Conservation (phyloP, 1,140 invertebrate species). For the Drosophila rufa region DNA sequence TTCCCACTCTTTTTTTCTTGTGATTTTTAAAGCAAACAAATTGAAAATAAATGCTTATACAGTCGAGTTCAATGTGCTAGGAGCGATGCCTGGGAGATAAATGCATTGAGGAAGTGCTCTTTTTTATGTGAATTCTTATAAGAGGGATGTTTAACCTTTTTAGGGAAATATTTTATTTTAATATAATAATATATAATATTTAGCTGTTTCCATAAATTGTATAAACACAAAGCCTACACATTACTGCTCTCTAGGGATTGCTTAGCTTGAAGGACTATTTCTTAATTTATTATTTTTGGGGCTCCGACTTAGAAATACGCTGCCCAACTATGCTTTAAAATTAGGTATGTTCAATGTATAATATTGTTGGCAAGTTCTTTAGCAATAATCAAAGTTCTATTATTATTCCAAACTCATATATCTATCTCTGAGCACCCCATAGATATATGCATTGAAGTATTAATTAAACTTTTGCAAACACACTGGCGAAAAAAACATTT, state of each 20-base stretch:
- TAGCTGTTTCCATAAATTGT: no score
- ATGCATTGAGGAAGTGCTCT: neutral
- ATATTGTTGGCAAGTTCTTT: neutral
- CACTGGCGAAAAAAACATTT: conserved; percentile 60
- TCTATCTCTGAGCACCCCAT: neutral
- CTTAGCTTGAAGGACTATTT: neutral
- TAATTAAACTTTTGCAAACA: conserved; percentile 70
- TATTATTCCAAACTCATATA: neutral
- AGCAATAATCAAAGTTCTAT: neutral
- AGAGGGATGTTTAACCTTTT: neutral
- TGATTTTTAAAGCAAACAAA: conserved; percentile 39
- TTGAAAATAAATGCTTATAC: conserved; percentile 21
- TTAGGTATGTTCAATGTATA: neutral
- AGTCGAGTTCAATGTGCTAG: neutral
- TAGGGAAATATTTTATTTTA: neutral
- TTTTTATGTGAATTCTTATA: neutral
- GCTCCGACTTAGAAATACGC: neutral
- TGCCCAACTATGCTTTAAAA: neutral
- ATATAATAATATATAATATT: no score
- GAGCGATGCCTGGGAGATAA: no score
- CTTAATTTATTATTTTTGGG: neutral
- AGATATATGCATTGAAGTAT: conserved; percentile 47
- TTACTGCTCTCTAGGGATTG: no score
- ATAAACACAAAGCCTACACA: neutral
- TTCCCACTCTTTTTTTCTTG: conserved; percentile 16